Conservation (phyloP, 2,888 invertebrate genomes). For the Entomobrya proxima region DNA sequence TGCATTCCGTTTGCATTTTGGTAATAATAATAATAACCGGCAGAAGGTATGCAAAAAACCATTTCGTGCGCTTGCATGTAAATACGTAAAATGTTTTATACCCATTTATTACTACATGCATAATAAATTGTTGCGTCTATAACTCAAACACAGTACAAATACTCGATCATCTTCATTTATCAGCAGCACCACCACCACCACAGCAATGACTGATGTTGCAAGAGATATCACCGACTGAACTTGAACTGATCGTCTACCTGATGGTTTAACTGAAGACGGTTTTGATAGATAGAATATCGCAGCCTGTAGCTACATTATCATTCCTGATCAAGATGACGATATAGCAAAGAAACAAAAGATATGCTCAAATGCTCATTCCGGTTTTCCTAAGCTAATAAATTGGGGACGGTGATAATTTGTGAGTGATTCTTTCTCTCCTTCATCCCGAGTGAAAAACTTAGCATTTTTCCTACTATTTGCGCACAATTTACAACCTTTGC, state of each 20-base stretch:
- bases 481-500: too few species aligned
- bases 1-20: slow-evolving; percentile 39
- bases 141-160: slow-evolving; percentile 37
- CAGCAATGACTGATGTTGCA: slow-evolving; percentile 32
- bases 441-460: neutral
- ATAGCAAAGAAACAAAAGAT: neutral
- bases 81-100: slow-evolving; percentile 30
- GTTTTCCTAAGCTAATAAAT: slow-evolving; percentile 56
- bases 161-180: slow-evolving; percentile 25
- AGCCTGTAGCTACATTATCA: slow-evolving; percentile 31
- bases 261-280: slow-evolving; percentile 20
- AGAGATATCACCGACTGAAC: slow-evolving; percentile 46
- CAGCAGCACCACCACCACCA: neutral
- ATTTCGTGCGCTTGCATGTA: slow-evolving; percentile 45
- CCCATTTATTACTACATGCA: slow-evolving; percentile 36
- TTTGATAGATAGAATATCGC: slow-evolving; percentile 43
- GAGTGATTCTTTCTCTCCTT: slow-evolving; percentile 28
- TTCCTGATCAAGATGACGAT: slow-evolving; percentile 17
- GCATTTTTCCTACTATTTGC: too few species aligned
- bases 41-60: slow-evolving; percentile 44
- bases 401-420: slow-evolving; percentile 61
- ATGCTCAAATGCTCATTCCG: slow-evolving; percentile 52
- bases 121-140: slow-evolving; percentile 7
- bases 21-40: slow-evolving; percentile 13
- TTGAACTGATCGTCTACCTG: slow-evolving; percentile 60